phyloP scores from a whole-genome alignment of 2,113 vertebrate genomes.

The Taurulus bubalis region DNA sequence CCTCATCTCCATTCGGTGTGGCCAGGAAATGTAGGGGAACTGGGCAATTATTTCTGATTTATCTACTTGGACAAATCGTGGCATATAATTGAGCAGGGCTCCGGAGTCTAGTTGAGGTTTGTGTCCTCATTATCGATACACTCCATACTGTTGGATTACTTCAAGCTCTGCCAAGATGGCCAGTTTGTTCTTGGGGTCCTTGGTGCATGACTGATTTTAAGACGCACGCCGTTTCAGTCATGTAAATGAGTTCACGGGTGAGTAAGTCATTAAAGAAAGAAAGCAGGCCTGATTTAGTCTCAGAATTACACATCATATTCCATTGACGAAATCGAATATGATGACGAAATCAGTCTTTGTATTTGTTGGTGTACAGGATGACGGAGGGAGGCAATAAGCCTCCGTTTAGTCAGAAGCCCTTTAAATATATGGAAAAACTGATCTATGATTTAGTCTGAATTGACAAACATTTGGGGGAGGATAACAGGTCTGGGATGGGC shows the following conservation, averaged over 20 bases:
- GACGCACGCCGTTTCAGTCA: constrained; percentile 59
- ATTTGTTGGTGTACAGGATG: neutral
- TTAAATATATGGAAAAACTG: neutral
- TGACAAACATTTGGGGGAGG: neutral
- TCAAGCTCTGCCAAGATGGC: constrained; percentile 65
- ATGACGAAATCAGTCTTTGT: constrained; percentile 19
- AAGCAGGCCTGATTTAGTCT: constrained; percentile 50
- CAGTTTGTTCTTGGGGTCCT: constrained; percentile 54
- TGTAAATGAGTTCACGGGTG: constrained; percentile 71
- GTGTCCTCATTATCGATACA: constrained; percentile 79
- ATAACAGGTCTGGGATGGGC: neutral
- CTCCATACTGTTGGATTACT: constrained; percentile 64
- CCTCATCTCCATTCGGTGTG: constrained; percentile 73
- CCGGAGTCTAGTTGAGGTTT: constrained; percentile 70
- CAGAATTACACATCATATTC: constrained; percentile 25
- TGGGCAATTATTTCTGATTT: constrained; percentile 84
- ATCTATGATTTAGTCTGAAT: neutral
- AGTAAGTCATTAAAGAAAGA: constrained; percentile 58
- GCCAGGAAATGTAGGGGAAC: constrained; percentile 68
- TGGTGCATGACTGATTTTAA: constrained; percentile 62
- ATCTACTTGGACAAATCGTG: constrained; percentile 82
- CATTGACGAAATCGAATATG: constrained; percentile 18
- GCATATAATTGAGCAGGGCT: constrained; percentile 70
- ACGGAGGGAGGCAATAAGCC: neutral
- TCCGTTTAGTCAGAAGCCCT: neutral